Base-by-base conservation (phyloP, 2,113 vertebrate species). In the Syrrhaptes paradoxus region DNA sequence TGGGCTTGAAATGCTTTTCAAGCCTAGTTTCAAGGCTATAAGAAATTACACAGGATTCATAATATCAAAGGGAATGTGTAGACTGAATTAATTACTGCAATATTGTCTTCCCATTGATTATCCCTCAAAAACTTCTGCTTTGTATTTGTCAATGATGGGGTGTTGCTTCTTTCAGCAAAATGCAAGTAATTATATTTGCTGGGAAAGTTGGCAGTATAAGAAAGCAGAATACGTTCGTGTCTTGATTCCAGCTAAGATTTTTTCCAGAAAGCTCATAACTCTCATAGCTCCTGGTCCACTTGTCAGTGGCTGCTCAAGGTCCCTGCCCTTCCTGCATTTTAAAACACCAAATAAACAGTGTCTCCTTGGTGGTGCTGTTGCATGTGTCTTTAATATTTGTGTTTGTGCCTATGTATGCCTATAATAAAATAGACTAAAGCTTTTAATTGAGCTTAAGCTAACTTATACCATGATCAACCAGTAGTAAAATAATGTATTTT, bases 191-290 rank as follows among this genome's bases (percentile, higher is more conserved):
- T 87, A 43, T 13, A n/a, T 96, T 94, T 87, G 19, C 71, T 91
- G 34, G 71, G 67, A 36, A 86, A 77, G 16, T 52, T 68, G 29
- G 52, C 4, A 0, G 0, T 61, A 22, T 84, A 67, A 68, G 57
- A 78, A 94, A 91, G 48, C 46, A 54, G 17, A 74, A 62, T 72
- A 4, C 92, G 25, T 57, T 96, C 13, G 20, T 81, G 45, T 92
- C 83, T 87, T 90, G n/a, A 89, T 95, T 74, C 78, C 87, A 93
- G 19, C 58, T 80, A 61, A 91, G 85, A 87, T 43, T 63, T 82
- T 92, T 94, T 88, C 83, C 34, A 51, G 83, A 78, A 78, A 36
- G 83, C 74, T 70, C 13, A 2, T 77, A 77, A 75, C 45, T 94
- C 49, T 82, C 95, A 48, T 54, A 41, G 38, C 26, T 95, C 25